Conservation (phyloP, 2,888 invertebrate genomes). For the Chaitophorus viminalis region DNA sequence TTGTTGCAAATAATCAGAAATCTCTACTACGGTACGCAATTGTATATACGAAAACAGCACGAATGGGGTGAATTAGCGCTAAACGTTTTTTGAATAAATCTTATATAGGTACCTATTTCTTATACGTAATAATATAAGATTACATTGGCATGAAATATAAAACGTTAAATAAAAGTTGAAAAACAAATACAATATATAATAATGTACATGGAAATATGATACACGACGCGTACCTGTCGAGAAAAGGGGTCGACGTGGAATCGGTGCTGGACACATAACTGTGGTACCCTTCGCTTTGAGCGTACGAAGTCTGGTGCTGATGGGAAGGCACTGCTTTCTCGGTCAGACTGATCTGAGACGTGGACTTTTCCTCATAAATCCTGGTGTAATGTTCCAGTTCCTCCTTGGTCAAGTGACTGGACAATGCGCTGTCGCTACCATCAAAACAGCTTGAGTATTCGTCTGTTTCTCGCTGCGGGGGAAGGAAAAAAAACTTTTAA, state of each 20-base stretch:
- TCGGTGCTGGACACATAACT: constrained; percentile 83
- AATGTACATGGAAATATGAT: no score
- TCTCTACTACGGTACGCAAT: no score
- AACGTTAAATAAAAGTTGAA: no score
- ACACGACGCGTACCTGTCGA: constrained; percentile 72
- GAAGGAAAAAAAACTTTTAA: neutral
- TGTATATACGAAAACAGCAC: no score
- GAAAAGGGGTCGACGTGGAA: constrained; percentile 79
- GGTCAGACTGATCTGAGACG: constrained; percentile 62
- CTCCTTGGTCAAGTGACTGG: constrained; percentile 67
- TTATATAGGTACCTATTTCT: no score
- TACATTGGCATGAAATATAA: no score
- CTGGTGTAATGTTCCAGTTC: constrained; percentile 70
- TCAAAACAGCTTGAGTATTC: constrained; percentile 61
- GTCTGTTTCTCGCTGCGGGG: constrained; percentile 58
- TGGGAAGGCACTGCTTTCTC: constrained; percentile 67
- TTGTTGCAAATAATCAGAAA: no score
- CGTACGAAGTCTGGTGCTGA: constrained; percentile 80
- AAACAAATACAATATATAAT: no score
- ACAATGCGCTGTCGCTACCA: constrained; percentile 61
- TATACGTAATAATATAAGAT: no score
- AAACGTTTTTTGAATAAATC: no score
- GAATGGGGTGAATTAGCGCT: no score
- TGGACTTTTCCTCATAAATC: constrained; percentile 67
- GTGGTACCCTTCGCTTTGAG: constrained; percentile 83